These are phyloP conservation scores for Drosophila meridiana DNA, from an alignment of 2,888 invertebrate genomes.

Conservation along the genomic window DNA sequence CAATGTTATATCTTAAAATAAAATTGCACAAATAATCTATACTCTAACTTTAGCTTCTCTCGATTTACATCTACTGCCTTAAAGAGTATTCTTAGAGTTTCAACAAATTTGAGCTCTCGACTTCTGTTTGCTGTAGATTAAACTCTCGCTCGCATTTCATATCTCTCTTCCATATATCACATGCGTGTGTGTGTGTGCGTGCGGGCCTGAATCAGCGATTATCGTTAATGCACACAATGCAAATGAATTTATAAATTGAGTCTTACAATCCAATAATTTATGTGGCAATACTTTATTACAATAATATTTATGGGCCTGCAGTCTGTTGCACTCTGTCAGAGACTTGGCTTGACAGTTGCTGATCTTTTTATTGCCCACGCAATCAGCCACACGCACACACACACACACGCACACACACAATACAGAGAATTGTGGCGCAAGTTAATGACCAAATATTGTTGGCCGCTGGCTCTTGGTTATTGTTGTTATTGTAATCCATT, in stretches of 20 bases:
- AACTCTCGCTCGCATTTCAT: not conserved
- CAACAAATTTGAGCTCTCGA: not conserved
- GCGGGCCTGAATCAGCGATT: conserved; percentile 33
- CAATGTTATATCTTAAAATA: no score
- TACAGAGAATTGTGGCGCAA: conserved; percentile 47
- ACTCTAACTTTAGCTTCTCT: not conserved
- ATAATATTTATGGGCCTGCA: conserved; percentile 55
- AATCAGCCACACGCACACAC: conserved; percentile 28
- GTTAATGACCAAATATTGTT: conserved; percentile 71
- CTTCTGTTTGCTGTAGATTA: not conserved
- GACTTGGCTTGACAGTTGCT: conserved; percentile 52
- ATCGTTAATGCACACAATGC: conserved; percentile 47
- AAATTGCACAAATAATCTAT: no score
- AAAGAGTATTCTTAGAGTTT: not conserved
- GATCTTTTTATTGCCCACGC: conserved; percentile 74
- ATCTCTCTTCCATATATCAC: not conserved
- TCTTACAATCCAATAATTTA: conserved; percentile 63
- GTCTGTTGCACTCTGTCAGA: conserved; percentile 34
- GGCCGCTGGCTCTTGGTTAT: conserved; percentile 24
- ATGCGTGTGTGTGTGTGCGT: not conserved
- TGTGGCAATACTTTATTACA: conserved; percentile 57
- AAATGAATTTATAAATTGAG: conserved; percentile 61
- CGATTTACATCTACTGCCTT: not conserved
- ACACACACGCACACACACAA: not conserved
- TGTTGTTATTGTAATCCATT: conserved; percentile 74